phyloP scores from a whole-genome alignment of 2,888 invertebrate genomes.

The Ormyrus rosae region DNA sequence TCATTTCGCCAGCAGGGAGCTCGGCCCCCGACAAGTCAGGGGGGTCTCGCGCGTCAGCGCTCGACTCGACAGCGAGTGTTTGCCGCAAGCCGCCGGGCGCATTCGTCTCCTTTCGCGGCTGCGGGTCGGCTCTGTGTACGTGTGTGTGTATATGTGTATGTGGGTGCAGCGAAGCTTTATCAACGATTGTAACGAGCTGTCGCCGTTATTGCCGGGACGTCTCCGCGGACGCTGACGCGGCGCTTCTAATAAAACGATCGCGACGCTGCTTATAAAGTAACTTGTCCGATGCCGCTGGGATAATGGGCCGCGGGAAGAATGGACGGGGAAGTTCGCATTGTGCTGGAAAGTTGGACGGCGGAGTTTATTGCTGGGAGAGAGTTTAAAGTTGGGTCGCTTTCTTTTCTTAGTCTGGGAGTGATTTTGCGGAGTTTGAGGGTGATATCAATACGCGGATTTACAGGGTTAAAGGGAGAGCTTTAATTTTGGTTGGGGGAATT shows the following conservation, averaged over 20 bases:
- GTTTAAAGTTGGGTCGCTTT: too few species aligned
- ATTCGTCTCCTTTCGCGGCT: constrained; percentile 18
- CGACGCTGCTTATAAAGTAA: constrained; percentile 20
- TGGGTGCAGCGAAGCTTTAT: constrained; percentile 67
- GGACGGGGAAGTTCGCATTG: too few species aligned
- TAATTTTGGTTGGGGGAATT: too few species aligned
- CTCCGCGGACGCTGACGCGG: constrained; percentile 71
- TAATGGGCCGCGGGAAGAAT: too few species aligned
- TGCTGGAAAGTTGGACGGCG: too few species aligned
- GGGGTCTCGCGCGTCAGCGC: background rate
- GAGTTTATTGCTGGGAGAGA: too few species aligned
- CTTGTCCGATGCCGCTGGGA: background rate
- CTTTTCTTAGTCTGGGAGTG: too few species aligned
- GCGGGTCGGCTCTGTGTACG: background rate
- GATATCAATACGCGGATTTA: too few species aligned
- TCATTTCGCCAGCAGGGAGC: background rate
- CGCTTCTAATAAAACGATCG: constrained; percentile 73
- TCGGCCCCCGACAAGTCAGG: background rate
- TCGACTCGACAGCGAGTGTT: background rate
- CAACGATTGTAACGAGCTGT: constrained; percentile 75
- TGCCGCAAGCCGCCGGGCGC: background rate
- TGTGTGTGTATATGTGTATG: too few species aligned
- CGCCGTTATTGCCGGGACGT: constrained; percentile 71
- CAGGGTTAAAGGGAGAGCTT: too few species aligned
- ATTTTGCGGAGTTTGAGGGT: too few species aligned